Evolutionary conservation across 2,888 invertebrate species (phyloP), one percentile per base, ranked within the genome.

Genomic region (Troides aeacus): DNA sequence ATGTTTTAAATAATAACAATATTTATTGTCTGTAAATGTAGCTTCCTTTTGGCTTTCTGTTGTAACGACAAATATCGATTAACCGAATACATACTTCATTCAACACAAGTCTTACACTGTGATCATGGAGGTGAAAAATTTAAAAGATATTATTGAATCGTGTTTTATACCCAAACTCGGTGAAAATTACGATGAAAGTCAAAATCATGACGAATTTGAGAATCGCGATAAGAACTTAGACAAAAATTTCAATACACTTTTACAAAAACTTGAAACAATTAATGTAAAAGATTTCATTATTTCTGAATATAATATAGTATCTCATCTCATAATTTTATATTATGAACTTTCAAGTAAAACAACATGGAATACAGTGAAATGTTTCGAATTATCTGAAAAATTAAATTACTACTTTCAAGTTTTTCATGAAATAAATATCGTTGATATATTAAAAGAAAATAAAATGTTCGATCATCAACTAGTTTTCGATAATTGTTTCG

Each of bases 401-500:
- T 66, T 91, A 10, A 81, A 87, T 66, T 63, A 65, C 56, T 74
- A 77, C n/a, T 87, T 91, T 75, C 74, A 81, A 71, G 73, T 75
- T 18, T 76, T 81, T 30, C 82, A 80, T 73, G 72, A 77, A n/a
- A 74, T 83, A 36, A 69, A 79, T 2, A 68, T 90, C 36, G 77
- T 83, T 7, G 75, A 77, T 69, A 72, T 88, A 24, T 76, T 90
- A 23, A 69, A 70, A 66, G 64, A 72, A 64, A 74, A 76, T 61
- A 72, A 78, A 62, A 71, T 77, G 23, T 85, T 82, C 71, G 76
- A 85, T 69, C 64, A 75, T 10, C 89, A 90, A 78, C 77, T 80
- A 53, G 75, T 92, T 56, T 91, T 89, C 77, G 85, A 92, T 72
- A 80, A 77, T 36, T 80, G 84, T 62, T 78, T 91, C 63, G 81